phyloP scores from a whole-genome alignment of 2,113 vertebrate genomes.

The Eudyptes chrysolophus region DNA sequence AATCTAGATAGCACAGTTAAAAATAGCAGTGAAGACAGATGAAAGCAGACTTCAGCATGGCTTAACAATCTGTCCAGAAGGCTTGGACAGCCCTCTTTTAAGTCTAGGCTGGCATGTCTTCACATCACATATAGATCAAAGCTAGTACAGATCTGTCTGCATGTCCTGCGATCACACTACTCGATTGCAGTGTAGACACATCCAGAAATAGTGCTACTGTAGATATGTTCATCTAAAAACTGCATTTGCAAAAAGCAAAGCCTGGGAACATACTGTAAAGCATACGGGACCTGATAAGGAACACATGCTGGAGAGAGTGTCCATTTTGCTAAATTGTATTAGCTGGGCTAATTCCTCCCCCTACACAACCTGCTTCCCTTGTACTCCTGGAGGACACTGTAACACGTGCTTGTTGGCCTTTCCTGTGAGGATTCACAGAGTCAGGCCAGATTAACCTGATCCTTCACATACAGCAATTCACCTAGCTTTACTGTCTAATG shows the following conservation, averaged over 20 bases:
- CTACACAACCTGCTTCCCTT: background rate
- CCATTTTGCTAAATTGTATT: background rate
- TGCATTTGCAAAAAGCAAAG: background rate
- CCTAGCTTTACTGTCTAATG: background rate
- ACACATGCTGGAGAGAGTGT: background rate
- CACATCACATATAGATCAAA: background rate
- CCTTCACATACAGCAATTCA: background rate
- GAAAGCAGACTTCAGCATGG: background rate
- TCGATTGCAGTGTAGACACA: background rate
- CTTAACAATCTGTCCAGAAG: conserved; percentile 14
- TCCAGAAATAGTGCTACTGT: conserved; percentile 23
- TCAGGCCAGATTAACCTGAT: background rate
- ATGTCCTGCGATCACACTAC: background rate
- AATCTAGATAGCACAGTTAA: background rate
- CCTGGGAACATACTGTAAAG: background rate
- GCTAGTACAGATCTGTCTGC: background rate
- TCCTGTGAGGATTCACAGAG: background rate
- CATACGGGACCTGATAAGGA: conserved; percentile 16
- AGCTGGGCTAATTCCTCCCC: background rate
- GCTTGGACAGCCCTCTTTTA: background rate
- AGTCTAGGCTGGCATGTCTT: background rate
- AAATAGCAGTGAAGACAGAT: conserved; percentile 27
- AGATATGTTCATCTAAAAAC: background rate
- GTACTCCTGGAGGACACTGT: background rate
- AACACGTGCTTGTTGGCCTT: background rate